Evolutionary conservation across 2,113 vertebrate genomes (phyloP).

Genomic region (Notechis scutatus): DNA sequence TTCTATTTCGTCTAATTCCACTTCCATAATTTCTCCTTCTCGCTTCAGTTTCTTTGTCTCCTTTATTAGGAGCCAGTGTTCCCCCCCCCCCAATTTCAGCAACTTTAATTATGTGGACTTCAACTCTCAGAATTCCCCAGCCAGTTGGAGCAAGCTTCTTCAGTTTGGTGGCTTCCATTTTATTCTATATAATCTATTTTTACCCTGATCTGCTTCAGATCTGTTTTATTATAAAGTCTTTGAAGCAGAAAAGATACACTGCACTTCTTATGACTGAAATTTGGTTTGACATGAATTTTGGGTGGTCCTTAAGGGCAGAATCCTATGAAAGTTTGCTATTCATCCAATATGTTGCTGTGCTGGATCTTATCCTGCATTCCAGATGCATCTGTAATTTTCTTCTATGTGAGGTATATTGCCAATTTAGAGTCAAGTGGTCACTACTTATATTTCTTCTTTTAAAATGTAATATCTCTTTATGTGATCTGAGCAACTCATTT

Average conservation of each 20-base stretch:
- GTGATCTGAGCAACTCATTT: not conserved
- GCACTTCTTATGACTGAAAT: not conserved
- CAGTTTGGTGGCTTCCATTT: not conserved
- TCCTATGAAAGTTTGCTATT: not conserved
- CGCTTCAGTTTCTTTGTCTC: not conserved
- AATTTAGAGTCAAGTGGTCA: constrained; percentile 10
- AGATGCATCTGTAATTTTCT: not conserved
- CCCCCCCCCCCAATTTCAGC: not conserved
- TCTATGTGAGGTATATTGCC: not conserved
- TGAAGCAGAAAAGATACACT: not conserved
- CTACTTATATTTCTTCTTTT: constrained; percentile 11
- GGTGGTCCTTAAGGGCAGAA: not conserved
- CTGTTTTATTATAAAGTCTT: not conserved
- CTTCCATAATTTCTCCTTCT: not conserved
- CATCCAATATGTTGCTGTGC: not conserved
- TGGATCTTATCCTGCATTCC: not conserved
- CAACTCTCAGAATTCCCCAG: not conserved
- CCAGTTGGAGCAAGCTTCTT: not conserved
- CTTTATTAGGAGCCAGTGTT: not conserved
- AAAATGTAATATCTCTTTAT: not conserved
- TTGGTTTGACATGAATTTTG: not conserved
- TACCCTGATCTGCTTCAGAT: not conserved
- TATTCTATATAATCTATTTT: not conserved
- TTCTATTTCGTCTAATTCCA: not conserved
- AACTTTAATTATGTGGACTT: not conserved